phyloP scores from a whole-genome alignment of 2,888 invertebrate genomes.

The Acrobasis suavella region DNA sequence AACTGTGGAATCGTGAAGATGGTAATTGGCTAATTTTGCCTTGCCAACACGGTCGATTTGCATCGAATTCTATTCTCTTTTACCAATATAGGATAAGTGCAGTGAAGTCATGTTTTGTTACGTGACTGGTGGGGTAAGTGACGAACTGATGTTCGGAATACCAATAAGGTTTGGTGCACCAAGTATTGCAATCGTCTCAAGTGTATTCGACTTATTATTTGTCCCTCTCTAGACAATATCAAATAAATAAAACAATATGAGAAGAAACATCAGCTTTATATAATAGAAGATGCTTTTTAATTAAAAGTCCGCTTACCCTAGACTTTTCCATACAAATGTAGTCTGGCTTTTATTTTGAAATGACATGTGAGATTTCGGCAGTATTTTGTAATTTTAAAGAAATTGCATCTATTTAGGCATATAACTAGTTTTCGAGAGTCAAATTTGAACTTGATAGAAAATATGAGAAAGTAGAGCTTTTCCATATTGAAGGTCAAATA shows the following conservation, averaged over 20 bases:
- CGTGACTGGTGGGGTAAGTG: conserved; percentile 10
- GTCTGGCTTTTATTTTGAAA: too few relatives aligned
- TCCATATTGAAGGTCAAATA: too few relatives aligned
- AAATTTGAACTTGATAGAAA: too few relatives aligned
- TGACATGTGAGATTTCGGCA: too few relatives aligned
- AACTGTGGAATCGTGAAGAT: conserved; percentile 20
- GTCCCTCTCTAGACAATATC: neutral
- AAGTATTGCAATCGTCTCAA: neutral
- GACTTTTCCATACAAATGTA: too few relatives aligned
- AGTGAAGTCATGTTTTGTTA: conserved; percentile 11
- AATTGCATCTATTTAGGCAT: too few relatives aligned
- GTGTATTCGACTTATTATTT: neutral
- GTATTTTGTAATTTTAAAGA: too few relatives aligned
- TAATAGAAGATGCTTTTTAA: too few relatives aligned
- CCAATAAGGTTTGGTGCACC: neutral
- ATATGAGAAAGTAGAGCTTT: too few relatives aligned
- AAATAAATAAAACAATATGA: neutral
- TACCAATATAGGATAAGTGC: conserved; percentile 25
- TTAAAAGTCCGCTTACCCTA: too few relatives aligned
- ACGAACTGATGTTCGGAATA: conserved; percentile 15
- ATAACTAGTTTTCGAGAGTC: too few relatives aligned
- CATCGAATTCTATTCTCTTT: conserved; percentile 28
- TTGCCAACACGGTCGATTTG: conserved; percentile 23
- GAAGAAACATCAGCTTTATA: too few relatives aligned
- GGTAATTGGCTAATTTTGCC: conserved; percentile 24